Base-by-base conservation (phyloP, 2,113 vertebrate species). In the Apus apus region DNA sequence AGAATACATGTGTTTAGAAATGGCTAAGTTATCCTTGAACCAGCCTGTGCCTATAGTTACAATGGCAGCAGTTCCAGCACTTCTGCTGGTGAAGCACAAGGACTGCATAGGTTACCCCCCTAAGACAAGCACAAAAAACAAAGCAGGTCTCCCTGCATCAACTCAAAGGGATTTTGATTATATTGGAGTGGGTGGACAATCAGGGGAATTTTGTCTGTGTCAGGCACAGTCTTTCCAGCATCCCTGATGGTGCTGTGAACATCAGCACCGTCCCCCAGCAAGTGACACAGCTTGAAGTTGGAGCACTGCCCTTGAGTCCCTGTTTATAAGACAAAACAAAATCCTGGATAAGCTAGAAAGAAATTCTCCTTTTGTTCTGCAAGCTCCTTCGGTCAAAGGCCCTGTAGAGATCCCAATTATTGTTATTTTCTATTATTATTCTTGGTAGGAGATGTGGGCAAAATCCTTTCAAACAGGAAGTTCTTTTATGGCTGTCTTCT, bases 401-500 rank as follows among this genome's bases (percentile, higher is more conserved):
- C 57, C 8, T 23, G 15, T 23, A 93, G 62, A 84, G 90, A 65
- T 58, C 5, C 36, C 65, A 58, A 1, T 58, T 71, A 74, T 48
- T 90, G 54, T 61, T 89, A 75, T 74, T 70, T 30, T 56, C 89
- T 77, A 27, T 34, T 91, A 34, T 92, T 93, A n/a, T 81, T 70
- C 79, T 86, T 91, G 58, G 64, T 72, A 87, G 66, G 43, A 90
- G 15, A 72, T 64, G 57, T 38, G 15, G 48, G 53, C 87, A 88
- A 85, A 94, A 68, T 67, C 50, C 50, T 85, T 79, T 79, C 89
- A 81, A 77, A 78, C 60, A 74, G 71, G 94, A 96, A 57, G 40
- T 61, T 58, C 22, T 92, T 92, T 87, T 53, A 73, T 66, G 9
- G 34, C 58, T 67, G 4, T 62, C 45, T 87, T 85, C n/a, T 71